Percentiles rank a stretch among this genome's conserved stretches.
Conservation (phyloP, 2,888 invertebrate species). For the Diploptera punctata region DNA sequence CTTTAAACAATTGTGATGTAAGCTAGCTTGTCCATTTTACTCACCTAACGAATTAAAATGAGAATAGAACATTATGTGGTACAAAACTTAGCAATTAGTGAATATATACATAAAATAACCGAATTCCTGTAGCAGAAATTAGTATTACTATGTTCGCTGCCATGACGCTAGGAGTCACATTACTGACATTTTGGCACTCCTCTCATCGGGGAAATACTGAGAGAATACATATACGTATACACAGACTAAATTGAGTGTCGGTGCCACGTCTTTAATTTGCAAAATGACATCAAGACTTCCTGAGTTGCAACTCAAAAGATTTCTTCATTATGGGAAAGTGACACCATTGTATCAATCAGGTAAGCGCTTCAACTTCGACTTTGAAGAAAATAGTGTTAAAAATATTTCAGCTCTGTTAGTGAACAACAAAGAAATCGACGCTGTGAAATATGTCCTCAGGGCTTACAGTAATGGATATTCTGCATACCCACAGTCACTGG, state of each 20-base stretch:
- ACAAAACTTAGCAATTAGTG: too few relatives aligned
- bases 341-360: constrained; percentile 63
- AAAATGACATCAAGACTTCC: constrained; percentile 44
- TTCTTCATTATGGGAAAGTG: constrained; percentile 62
- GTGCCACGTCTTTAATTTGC: constrained; percentile 12
- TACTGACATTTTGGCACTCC: too few relatives aligned
- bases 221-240: too few relatives aligned
- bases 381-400: constrained; percentile 50
- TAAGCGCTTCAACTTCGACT: constrained; percentile 62
- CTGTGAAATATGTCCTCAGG: constrained; percentile 52
- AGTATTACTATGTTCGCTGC: too few relatives aligned
- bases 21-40: too few relatives aligned
- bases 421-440: constrained; percentile 46
- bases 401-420: constrained; percentile 37
- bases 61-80: too few relatives aligned
- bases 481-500: constrained; percentile 63
- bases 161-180: too few relatives aligned
- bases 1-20: too few relatives aligned
- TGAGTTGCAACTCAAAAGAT: constrained; percentile 58
- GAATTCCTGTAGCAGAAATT: too few relatives aligned
- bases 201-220: too few relatives aligned
- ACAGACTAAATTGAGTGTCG: neutral
- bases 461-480: constrained; percentile 60
- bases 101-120: too few relatives aligned
- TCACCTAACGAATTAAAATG: too few relatives aligned